Conservation (phyloP, 2,797 vertebrate genomes). For the Acrocephalus scirpaceus region DNA sequence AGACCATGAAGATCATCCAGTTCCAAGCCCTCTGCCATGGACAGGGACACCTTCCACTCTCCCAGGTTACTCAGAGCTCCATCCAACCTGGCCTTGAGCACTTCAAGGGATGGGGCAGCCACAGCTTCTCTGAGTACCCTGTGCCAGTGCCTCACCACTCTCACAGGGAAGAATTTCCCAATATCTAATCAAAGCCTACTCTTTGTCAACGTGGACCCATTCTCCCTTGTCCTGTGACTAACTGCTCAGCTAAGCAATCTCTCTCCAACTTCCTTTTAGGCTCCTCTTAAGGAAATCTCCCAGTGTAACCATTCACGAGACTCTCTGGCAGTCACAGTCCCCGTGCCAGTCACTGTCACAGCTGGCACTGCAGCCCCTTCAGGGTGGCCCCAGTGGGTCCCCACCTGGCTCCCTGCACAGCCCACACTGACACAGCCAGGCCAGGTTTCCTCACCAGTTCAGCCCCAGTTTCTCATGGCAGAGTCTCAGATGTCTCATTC, state of each 20-base stretch:
- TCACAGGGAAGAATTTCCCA: neutral
- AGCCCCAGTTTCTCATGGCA: rapidly evolving
- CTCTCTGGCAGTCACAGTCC: no score
- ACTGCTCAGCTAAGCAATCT: neutral
- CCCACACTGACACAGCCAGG: neutral
- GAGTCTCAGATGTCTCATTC: neutral
- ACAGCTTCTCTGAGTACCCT: neutral
- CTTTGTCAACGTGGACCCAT: neutral
- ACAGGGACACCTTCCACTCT: neutral
- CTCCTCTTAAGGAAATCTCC: neutral
- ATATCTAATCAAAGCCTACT: neutral
- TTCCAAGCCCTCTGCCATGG: rapidly evolving
- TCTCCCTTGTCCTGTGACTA: neutral
- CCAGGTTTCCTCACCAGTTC: rapidly evolving
- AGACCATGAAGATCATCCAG: neutral
- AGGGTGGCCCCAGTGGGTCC: neutral
- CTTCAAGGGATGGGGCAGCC: neutral
- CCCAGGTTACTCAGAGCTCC: neutral
- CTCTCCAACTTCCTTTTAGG: neutral
- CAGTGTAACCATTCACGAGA: neutral
- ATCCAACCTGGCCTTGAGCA: neutral
- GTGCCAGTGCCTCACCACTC: rapidly evolving
- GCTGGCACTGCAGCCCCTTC: rapidly evolving
- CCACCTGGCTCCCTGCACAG: no score
- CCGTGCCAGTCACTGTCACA: neutral